Evolutionary conservation across 2,797 vertebrate genomes (phyloP).

Genomic region (Rhabdophis nuchalis): DNA sequence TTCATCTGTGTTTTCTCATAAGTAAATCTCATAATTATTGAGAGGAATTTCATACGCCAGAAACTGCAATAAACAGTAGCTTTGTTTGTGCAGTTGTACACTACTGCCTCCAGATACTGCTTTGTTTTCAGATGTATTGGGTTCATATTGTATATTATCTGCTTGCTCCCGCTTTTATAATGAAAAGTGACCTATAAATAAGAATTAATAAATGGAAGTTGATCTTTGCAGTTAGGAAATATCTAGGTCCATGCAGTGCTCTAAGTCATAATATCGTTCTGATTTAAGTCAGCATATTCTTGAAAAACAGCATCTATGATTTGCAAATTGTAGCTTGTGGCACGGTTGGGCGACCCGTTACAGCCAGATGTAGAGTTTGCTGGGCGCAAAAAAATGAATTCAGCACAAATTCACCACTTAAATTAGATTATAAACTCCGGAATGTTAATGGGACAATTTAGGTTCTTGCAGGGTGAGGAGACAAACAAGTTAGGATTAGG

Average conservation of each 20-base stretch:
- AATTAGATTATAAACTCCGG: background rate
- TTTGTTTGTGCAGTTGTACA: background rate
- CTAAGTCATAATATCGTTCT: background rate
- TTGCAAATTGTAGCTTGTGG: background rate
- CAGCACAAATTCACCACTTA: background rate
- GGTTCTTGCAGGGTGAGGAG: background rate
- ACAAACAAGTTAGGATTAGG: background rate
- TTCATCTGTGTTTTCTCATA: background rate
- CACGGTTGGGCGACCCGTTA: background rate
- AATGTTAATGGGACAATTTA: background rate
- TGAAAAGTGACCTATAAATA: background rate
- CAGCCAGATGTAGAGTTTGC: background rate
- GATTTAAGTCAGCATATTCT: background rate
- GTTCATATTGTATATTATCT: background rate
- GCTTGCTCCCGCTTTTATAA: background rate
- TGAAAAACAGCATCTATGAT: background rate
- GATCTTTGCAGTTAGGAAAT: background rate
- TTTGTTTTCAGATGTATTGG: background rate
- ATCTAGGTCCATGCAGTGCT: background rate
- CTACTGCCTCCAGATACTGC: background rate
- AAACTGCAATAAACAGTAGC: background rate
- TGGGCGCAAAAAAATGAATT: background rate
- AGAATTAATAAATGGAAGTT: background rate
- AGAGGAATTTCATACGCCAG: background rate
- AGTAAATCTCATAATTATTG: background rate